Evolutionary conservation across 2,888 invertebrate species (phyloP).

Genomic region (Pammene aurita): DNA sequence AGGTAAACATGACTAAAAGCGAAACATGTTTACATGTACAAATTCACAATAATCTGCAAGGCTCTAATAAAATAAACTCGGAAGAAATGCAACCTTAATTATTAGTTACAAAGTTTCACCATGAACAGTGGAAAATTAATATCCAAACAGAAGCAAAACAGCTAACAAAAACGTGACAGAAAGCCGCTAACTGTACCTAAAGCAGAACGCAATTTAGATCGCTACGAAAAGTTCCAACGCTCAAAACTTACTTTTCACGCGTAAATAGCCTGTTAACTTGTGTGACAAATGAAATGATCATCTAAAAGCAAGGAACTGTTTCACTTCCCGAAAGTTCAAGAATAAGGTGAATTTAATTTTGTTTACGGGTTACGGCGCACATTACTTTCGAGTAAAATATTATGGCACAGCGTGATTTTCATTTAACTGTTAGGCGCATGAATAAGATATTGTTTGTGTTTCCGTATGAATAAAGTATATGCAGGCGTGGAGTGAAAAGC

Average conservation of each 20-base stretch:
- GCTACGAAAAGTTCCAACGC: constrained; percentile 28
- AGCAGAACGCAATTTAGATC: constrained; percentile 28
- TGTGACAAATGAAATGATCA: constrained; percentile 41
- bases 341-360: constrained; percentile 30
- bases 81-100: constrained; percentile 15
- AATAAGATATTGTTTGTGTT: constrained; percentile 29
- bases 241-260: constrained; percentile 31
- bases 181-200: constrained; percentile 22
- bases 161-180: constrained; percentile 21
- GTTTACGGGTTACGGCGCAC: constrained; percentile 30
- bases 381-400: constrained; percentile 31
- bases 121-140: constrained; percentile 20
- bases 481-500: constrained; percentile 18
- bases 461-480: constrained; percentile 17
- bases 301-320: constrained; percentile 40
- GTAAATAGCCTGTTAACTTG: constrained; percentile 39
- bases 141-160: constrained; percentile 10
- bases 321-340: constrained; percentile 28
- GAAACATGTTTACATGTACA: neutral
- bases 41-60: neutral
- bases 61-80: neutral
- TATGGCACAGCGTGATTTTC: constrained; percentile 23
- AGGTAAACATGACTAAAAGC: neutral
- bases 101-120: constrained; percentile 30
- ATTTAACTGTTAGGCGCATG: constrained; percentile 23